Evolutionary conservation across 1,140 invertebrate species (phyloP).

Genomic region (Drosophila bocqueti): DNA sequence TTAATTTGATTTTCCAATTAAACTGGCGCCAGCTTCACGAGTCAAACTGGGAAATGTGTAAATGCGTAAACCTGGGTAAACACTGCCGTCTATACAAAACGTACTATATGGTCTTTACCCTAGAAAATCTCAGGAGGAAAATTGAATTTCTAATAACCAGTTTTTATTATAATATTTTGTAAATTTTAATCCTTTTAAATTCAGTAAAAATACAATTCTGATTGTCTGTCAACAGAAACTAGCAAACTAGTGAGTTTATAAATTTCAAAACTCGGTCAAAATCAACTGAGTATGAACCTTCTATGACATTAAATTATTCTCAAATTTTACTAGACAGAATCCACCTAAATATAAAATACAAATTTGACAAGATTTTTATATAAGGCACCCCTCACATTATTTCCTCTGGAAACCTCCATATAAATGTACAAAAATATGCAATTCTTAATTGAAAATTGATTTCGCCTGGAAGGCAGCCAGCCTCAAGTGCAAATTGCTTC

Average conservation of each 20-base stretch:
- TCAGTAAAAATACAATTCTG: too few species aligned
- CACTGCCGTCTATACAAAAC: conserved; percentile 8
- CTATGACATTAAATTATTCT: too few species aligned
- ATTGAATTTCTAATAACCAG: too few species aligned
- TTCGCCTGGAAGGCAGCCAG: conserved; percentile 39
- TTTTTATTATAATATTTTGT: too few species aligned
- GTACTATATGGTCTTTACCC: not conserved
- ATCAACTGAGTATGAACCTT: not conserved
- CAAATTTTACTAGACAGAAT: not conserved
- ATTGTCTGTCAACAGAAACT: too few species aligned
- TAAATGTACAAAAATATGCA: conserved; percentile 60
- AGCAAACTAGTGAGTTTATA: too few species aligned
- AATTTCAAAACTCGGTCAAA: too few species aligned
- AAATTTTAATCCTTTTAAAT: too few species aligned
- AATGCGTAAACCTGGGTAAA: conserved; percentile 40
- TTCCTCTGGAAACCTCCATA: not conserved
- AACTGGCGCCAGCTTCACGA: conserved; percentile 29
- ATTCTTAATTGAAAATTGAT: conserved; percentile 72
- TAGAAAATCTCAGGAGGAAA: too few species aligned
- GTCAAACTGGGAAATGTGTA: conserved; percentile 36
- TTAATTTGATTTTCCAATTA: conserved; percentile 70
- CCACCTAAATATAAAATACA: too few species aligned
- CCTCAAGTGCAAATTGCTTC: conserved; percentile 70
- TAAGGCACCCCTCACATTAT: accelerated
- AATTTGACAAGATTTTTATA: too few species aligned